phyloP scores from a whole-genome alignment of 2,797 vertebrate genomes.

The Pagetopsis macropterus region DNA sequence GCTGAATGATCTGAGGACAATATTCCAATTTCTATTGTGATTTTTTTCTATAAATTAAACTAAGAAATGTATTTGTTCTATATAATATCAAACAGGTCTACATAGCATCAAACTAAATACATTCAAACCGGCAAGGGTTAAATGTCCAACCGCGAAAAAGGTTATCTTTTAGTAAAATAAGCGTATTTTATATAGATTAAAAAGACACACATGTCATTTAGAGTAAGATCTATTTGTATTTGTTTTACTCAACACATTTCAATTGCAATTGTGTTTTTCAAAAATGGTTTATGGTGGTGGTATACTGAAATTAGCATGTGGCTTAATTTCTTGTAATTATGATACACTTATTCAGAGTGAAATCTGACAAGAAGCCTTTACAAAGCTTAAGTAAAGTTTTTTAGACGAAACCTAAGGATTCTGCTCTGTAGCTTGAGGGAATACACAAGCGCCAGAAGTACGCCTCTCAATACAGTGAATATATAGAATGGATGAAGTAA shows the following conservation, averaged over 20 bases:
- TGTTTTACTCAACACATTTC: too few species aligned
- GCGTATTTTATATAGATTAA: neutral
- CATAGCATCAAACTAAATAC: neutral
- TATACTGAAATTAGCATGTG: neutral
- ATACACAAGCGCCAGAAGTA: slow-evolving; percentile 2
- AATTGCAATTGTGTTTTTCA: neutral
- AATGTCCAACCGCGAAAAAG: neutral
- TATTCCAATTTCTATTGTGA: neutral
- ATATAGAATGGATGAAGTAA: slow-evolving; percentile 31
- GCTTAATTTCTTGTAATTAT: neutral
- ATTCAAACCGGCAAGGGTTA: neutral
- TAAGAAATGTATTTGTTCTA: neutral
- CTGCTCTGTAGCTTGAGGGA: neutral
- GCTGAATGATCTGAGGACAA: slow-evolving; percentile 1
- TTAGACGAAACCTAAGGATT: neutral
- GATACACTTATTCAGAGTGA: neutral
- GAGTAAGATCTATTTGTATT: too few species aligned
- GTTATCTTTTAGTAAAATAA: neutral
- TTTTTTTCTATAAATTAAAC: neutral
- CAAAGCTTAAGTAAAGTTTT: neutral
- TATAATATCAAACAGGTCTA: neutral
- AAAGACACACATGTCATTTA: too few species aligned
- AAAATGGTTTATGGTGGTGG: neutral
- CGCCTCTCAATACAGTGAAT: slow-evolving; percentile 21
- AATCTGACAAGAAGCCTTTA: neutral